A percentile compares a stretch with the other conserved stretches of the same genome.
Conservation (phyloP, 2,113 vertebrate genomes). For the Rhineura floridana region DNA sequence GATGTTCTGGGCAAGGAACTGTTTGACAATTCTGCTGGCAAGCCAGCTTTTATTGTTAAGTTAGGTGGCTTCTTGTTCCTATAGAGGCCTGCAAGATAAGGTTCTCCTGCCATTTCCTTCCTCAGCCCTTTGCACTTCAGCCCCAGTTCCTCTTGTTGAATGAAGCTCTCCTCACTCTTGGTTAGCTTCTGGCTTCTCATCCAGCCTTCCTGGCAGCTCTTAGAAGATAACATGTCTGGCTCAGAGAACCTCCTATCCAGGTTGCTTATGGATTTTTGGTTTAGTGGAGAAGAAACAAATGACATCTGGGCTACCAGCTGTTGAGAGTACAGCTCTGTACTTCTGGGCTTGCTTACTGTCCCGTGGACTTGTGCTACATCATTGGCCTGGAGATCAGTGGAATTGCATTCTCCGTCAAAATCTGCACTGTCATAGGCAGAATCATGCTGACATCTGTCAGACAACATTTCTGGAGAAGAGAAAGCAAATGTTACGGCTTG, state of each 20-base stretch:
- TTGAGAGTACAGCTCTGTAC: neutral
- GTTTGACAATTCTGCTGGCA: conserved; percentile 48
- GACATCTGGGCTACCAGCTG: conserved; percentile 5
- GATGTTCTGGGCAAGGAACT: conserved; percentile 65
- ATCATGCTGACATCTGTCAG: conserved; percentile 83
- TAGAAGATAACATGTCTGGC: conserved; percentile 78
- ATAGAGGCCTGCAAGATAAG: conserved; percentile 61
- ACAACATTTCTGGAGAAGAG: conserved; percentile 77
- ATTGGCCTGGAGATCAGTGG: conserved; percentile 21
- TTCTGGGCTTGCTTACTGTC: neutral
- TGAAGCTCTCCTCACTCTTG: conserved; percentile 86
- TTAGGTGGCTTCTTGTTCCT: conserved; percentile 47
- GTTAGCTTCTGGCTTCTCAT: conserved; percentile 74
- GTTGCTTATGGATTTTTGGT: conserved; percentile 46
- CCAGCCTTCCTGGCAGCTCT: conserved; percentile 38
- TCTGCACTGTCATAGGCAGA: conserved; percentile 94
- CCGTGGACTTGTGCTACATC: neutral
- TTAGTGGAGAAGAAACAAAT: conserved; percentile 61
- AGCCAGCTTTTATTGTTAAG: conserved; percentile 58
- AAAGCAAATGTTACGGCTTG: conserved; percentile 37
- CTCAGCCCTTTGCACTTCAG: conserved; percentile 71
- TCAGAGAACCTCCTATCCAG: conserved; percentile 88
- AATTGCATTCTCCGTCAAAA: conserved; percentile 79
- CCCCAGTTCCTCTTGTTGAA: conserved; percentile 43
- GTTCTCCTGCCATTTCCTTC: conserved; percentile 80